Conservation (phyloP, 2,113 vertebrate species). For the Neopipo cinnamomea region DNA sequence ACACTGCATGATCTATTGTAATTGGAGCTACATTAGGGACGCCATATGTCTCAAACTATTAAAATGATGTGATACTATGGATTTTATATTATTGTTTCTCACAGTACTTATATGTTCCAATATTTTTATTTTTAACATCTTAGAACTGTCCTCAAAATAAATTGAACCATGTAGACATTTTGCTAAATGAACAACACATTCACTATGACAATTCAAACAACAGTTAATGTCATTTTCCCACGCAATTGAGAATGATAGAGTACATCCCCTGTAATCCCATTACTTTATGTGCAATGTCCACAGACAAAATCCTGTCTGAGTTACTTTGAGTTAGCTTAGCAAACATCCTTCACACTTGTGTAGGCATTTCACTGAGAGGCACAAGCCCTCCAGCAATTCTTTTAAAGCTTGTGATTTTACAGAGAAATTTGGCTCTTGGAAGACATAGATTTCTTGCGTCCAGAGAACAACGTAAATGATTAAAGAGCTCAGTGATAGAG, state of each 20-base stretch:
- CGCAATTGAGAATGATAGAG: not conserved
- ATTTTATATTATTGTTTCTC: not conserved
- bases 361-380: not conserved
- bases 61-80: not conserved
- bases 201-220: not conserved
- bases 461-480: not conserved
- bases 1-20: not conserved
- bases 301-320: not conserved
- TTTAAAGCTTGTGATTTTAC: not conserved
- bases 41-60: constrained; percentile 3
- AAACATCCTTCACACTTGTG: not conserved
- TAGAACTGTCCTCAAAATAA: not conserved
- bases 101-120: not conserved
- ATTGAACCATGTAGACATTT: not conserved
- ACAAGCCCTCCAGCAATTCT: not conserved
- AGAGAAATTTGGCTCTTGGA: not conserved
- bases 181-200: not conserved
- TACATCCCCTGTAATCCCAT: not conserved
- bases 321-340: not conserved
- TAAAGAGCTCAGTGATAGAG: not conserved
- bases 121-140: constrained; percentile 13
- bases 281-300: not conserved
- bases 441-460: not conserved
- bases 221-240: not conserved
- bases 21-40: not conserved